Evolutionary conservation across 2,888 invertebrate species (phyloP).

Genomic region (Helicoverpa assulta): DNA sequence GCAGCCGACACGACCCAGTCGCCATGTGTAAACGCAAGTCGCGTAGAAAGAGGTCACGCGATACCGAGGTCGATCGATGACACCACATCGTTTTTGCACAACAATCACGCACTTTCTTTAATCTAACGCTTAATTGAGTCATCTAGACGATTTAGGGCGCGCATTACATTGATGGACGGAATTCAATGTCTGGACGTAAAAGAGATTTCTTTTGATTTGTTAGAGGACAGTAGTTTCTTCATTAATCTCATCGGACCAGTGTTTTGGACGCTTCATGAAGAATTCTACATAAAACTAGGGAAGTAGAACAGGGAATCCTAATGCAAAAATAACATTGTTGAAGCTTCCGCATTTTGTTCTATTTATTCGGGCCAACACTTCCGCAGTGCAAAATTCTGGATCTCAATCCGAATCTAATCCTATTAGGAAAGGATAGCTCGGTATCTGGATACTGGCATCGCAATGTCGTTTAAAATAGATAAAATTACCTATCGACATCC

Average conservation of each 20-base stretch:
- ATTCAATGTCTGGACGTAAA: conserved; percentile 42
- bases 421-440: conserved; percentile 25
- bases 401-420: conserved; percentile 38
- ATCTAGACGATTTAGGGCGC: conserved; percentile 48
- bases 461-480: conserved; percentile 13
- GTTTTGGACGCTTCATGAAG: conserved; percentile 11
- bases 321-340: conserved; percentile 18
- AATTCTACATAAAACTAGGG: conserved; percentile 10
- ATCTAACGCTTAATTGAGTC: conserved; percentile 58
- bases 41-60: conserved; percentile 55
- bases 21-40: conserved; percentile 27
- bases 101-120: conserved; percentile 65
- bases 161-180: conserved; percentile 42
- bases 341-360: conserved; percentile 22
- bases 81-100: conserved; percentile 52
- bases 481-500: conserved; percentile 3
- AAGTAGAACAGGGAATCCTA: conserved; percentile 11
- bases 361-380: conserved; percentile 24
- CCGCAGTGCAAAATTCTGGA: conserved; percentile 31
- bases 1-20: conserved; percentile 30
- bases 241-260: conserved; percentile 21
- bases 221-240: conserved; percentile 17
- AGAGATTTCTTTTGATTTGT: conserved; percentile 42
- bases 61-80: conserved; percentile 64
- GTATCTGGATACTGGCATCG: conserved; percentile 24